Evolutionary conservation across 2,113 vertebrate genomes (phyloP), one percentile per base, ranked within the genome.

Genomic region (Arizona elegans): DNA sequence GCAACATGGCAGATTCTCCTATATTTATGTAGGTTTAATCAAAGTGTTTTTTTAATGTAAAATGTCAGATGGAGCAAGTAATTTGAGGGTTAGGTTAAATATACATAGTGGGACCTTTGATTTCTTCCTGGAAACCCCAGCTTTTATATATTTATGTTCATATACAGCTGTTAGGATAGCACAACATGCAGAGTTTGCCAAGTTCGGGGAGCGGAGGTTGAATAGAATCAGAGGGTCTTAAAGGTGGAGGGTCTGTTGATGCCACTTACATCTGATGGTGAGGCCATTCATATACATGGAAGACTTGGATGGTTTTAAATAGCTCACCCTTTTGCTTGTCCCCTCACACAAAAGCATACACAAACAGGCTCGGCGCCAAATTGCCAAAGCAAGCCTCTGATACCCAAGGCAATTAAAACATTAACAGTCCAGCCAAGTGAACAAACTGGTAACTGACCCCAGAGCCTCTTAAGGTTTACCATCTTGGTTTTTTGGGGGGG

Each of bases 381-480:
- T 43, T 95, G 90, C 95, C 91, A 90, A 92, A 92, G 91, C n/a
- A 13, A 90, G 59, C 88, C 95, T 96, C 97, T 97, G 91, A 97
- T 93, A 97, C 95, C 94, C 96, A 96, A 97, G 95, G 94, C 94
- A 95, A 96, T 96, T 95, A 96, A 97, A 96, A 97, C 96, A 97
- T 98, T 94, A 97, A 95, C 93, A 95, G 96, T 95, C 95, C 95
- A 97, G 96, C 97, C 96, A 96, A 97, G 95, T 97, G 97, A 97
- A 98, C 97, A 97, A 96, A 96, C 96, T 95, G 93, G 97, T 95
- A 97, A 97, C 97, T 97, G 98, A 98, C 97, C 96, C 95, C 96
- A 97, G 95, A 97, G 4, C 43, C 95, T 96, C 96, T 97, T 97
- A 97, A 97, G 97, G 97, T 97, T 98, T 97, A 96, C 97, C 96